phyloP scores from a whole-genome alignment of 2,113 vertebrate species.

The Ptilorrhoa leucosticta region DNA sequence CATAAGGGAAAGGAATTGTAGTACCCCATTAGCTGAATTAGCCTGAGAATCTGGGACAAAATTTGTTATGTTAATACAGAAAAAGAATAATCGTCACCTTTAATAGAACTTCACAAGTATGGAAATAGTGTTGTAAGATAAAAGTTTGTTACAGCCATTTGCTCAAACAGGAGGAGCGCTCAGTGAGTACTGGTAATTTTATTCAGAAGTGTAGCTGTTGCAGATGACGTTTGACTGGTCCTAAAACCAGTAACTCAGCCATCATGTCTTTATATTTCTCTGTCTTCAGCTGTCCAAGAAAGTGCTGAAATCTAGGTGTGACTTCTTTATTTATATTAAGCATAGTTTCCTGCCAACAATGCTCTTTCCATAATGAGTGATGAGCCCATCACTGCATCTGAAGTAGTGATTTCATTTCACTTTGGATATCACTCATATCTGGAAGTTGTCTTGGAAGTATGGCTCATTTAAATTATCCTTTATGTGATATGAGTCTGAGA shows the following conservation, averaged over 20 bases:
- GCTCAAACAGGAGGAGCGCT: not conserved
- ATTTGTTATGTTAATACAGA: not conserved
- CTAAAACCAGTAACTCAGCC: not conserved
- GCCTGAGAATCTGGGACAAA: not conserved
- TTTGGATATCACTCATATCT: not conserved
- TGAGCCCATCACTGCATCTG: not conserved
- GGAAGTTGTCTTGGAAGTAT: not conserved
- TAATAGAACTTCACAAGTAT: not conserved
- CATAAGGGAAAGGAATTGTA: not conserved
- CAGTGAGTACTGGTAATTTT: not conserved
- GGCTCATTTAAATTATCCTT: not conserved
- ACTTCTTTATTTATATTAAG: not conserved
- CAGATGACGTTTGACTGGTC: not conserved
- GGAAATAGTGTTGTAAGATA: not conserved
- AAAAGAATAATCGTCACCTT: not conserved
- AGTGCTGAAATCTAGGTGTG: not conserved
- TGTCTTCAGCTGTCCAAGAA: not conserved
- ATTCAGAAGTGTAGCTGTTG: not conserved
- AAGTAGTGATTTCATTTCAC: not conserved
- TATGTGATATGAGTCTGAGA: not conserved
- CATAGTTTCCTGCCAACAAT: not conserved
- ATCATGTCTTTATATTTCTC: not conserved
- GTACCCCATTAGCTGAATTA: not conserved
- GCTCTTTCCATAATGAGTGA: not conserved
- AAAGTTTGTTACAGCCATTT: not conserved